Percentiles rank a stretch among this genome's conserved stretches.
Conservation (phyloP, 1,140 invertebrate species). For the Drosophila pectinifera region DNA sequence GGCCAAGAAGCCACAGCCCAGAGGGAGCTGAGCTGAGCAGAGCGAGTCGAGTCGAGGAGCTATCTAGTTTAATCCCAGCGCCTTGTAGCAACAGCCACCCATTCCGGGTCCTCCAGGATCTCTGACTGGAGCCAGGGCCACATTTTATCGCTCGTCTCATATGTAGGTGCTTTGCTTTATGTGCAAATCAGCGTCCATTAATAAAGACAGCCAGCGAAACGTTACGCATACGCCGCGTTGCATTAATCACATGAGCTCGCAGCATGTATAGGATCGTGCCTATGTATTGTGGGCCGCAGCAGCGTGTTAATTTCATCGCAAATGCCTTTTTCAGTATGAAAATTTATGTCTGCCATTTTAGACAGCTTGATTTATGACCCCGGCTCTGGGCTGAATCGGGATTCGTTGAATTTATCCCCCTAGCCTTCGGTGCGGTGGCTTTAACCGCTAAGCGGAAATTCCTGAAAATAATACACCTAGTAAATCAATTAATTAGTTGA, state of each 20-base stretch:
- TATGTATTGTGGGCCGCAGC: slow-evolving; percentile 42
- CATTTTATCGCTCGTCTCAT: slow-evolving; percentile 49
- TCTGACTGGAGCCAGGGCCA: not conserved
- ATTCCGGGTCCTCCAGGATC: not conserved
- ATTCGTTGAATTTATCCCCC: slow-evolving; percentile 20
- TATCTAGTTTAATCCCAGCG: slow-evolving; percentile 58
- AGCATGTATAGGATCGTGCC: not conserved
- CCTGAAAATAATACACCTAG: slow-evolving; percentile 13
- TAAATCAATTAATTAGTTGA: slow-evolving; percentile 36
- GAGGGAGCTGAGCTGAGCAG: slow-evolving; percentile 5
- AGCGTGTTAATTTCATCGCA: slow-evolving; percentile 76
- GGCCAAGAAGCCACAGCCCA: slow-evolving; percentile 51
- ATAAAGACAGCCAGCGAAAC: slow-evolving; percentile 72
- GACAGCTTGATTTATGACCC: slow-evolving; percentile 75
- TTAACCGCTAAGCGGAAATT: slow-evolving; percentile 8
- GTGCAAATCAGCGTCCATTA: slow-evolving; percentile 79
- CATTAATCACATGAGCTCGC: slow-evolving; percentile 61
- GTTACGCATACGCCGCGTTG: slow-evolving; percentile 70
- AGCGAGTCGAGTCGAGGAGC: slow-evolving; percentile 18
- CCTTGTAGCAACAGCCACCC: slow-evolving; percentile 14
- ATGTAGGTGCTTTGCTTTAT: slow-evolving; percentile 63
- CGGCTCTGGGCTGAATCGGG: slow-evolving; percentile 39
- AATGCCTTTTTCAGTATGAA: slow-evolving; percentile 78
- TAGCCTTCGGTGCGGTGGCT: slow-evolving; percentile 6
- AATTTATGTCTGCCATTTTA: slow-evolving; percentile 77